phyloP scores from a whole-genome alignment of 2,888 invertebrate species.

The Tryphoninae sp. region DNA sequence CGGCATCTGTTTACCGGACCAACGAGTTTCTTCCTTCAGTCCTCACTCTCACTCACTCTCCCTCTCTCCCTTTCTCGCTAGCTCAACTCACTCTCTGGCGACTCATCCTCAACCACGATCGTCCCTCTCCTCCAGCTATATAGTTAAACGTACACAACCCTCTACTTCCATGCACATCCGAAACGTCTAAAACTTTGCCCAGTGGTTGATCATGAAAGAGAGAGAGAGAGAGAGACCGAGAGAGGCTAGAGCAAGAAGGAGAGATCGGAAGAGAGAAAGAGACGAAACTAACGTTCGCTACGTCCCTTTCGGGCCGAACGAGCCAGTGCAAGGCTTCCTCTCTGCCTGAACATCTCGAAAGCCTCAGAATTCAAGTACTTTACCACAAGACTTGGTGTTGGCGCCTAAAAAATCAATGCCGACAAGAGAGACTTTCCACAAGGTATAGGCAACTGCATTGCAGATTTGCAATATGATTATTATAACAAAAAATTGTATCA shows the following conservation, averaged over 20 bases:
- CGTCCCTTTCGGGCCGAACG: conserved; percentile 29
- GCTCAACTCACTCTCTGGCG: conserved; percentile 48
- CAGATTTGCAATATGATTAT: not conserved
- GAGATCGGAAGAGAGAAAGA: not conserved
- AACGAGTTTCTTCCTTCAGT: conserved; percentile 70
- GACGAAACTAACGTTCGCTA: conserved; percentile 34
- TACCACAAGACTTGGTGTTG: conserved; percentile 34
- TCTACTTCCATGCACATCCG: conserved; percentile 42
- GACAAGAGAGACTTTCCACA: conserved; percentile 12
- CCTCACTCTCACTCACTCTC: conserved; percentile 51
- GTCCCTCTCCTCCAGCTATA: conserved; percentile 32
- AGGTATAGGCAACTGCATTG: conserved; percentile 1
- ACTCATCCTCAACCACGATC: conserved; percentile 50
- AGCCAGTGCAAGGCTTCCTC: conserved; percentile 26
- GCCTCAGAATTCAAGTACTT: conserved; percentile 39
- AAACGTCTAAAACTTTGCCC: conserved; percentile 42
- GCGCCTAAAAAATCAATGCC: conserved; percentile 46
- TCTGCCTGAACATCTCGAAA: conserved; percentile 34
- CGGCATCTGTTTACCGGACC: conserved; percentile 76
- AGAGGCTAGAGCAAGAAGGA: not conserved
- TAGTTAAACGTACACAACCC: conserved; percentile 41
- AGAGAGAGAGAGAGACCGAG: not conserved
- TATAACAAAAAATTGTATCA: not conserved
- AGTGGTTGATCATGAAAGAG: conserved; percentile 50
- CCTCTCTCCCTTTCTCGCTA: conserved; percentile 51